Percentiles rank a stretch among this genome's conserved stretches.
These are phyloP conservation scores for Sus cebifrons DNA, from an alignment of 2,797 vertebrate species.

Conservation along the genomic window DNA sequence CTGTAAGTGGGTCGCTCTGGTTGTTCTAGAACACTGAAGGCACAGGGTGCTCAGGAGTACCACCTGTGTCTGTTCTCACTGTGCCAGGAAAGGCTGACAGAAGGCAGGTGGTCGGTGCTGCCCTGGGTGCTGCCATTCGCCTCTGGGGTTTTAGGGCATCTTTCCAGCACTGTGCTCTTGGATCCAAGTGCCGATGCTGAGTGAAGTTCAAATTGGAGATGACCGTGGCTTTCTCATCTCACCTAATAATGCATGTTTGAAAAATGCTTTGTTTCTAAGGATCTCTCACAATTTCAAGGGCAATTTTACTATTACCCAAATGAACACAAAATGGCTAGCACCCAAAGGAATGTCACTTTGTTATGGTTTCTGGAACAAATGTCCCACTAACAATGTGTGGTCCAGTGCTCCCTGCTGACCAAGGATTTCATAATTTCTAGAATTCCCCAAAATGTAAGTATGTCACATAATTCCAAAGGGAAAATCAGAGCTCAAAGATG, in stretches of 20 bases:
- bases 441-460: neutral
- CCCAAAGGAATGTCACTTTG: neutral
- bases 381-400: neutral
- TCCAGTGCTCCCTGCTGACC: neutral
- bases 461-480: neutral
- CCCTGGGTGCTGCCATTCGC: neutral
- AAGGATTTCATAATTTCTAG: neutral
- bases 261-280: neutral
- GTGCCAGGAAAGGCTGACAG: neutral
- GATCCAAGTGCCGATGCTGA: fast-evolving
- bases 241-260: neutral
- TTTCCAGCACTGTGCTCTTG: neutral
- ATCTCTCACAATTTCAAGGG: neutral
- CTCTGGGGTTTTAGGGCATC: neutral
- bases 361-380: neutral
- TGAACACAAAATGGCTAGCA: neutral
- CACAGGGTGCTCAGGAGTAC: neutral
- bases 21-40: neutral
- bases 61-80: fast-evolving
- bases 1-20: neutral
- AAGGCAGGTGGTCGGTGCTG: neutral
- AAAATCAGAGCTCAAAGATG: neutral
- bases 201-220: neutral
- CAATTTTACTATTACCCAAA: neutral
- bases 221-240: neutral